Conservation (phyloP, 2,888 invertebrate genomes). For the Smittia aterrima region DNA sequence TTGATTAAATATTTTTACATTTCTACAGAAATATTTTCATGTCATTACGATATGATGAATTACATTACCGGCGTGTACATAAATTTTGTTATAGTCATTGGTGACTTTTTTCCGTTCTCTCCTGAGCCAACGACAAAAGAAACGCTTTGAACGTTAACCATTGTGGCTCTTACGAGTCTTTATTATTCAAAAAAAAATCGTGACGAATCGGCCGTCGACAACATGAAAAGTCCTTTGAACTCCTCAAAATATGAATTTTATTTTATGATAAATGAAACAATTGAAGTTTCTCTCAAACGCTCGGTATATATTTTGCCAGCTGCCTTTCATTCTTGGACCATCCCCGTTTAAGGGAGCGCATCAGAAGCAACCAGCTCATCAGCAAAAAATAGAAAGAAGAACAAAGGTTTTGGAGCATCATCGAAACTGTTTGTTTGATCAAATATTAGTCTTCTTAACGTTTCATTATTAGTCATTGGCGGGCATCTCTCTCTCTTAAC, state of each 20-base stretch:
- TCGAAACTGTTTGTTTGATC: slow-evolving; percentile 29
- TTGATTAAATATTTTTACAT: slow-evolving; percentile 39
- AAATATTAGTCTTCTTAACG: slow-evolving; percentile 33
- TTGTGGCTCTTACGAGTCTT: background rate
- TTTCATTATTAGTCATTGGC: background rate
- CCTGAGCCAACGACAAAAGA: background rate
- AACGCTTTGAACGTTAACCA: background rate
- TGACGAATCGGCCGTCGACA: background rate
- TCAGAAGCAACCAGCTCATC: background rate
- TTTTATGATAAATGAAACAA: background rate
- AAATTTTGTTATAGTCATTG: background rate
- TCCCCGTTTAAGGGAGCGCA: background rate
- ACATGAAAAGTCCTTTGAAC: background rate
- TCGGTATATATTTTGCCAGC: slow-evolving; percentile 33
- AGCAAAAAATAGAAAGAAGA: too few species aligned
- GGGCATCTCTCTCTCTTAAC: background rate
- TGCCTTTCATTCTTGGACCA: slow-evolving; percentile 22
- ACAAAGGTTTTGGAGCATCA: too few species aligned
- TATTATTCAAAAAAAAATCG: background rate
- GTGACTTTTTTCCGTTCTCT: background rate
- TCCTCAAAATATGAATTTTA: background rate
- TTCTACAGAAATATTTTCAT: slow-evolving; percentile 32
- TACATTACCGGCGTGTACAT: slow-evolving; percentile 1
- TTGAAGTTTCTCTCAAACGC: background rate
- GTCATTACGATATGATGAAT: slow-evolving; percentile 38